phyloP scores from a whole-genome alignment of 2,113 vertebrate species.

The Leptocoma aspasia region DNA sequence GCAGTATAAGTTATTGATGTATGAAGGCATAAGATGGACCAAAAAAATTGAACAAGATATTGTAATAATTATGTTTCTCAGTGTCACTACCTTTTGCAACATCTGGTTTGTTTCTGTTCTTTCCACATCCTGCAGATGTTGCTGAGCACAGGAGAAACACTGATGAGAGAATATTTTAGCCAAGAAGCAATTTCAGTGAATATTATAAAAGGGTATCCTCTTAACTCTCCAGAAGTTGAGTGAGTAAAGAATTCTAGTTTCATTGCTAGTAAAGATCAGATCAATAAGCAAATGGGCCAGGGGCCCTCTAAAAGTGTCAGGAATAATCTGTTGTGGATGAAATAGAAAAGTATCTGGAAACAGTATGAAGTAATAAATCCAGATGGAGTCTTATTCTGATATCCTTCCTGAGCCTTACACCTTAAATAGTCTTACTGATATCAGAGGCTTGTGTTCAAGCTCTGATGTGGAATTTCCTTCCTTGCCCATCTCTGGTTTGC shows the following conservation, averaged over 20 bases:
- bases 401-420: background rate
- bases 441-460: background rate
- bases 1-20: slow-evolving; percentile 66
- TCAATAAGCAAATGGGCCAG: slow-evolving; percentile 71
- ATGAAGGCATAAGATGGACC: slow-evolving; percentile 61
- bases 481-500: background rate
- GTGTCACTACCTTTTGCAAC: slow-evolving; percentile 77
- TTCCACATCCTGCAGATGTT: slow-evolving; percentile 81
- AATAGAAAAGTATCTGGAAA: slow-evolving; percentile 64
- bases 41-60: slow-evolving; percentile 22
- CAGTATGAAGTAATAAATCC: slow-evolving; percentile 59
- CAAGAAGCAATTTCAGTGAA: slow-evolving; percentile 68
- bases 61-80: slow-evolving; percentile 72
- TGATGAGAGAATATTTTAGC: slow-evolving; percentile 72
- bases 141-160: slow-evolving; percentile 69
- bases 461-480: background rate
- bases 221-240: slow-evolving; percentile 71
- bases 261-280: slow-evolving; percentile 74
- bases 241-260: slow-evolving; percentile 71
- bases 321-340: slow-evolving; percentile 69
- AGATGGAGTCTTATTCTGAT: background rate
- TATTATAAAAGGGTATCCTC: slow-evolving; percentile 73
- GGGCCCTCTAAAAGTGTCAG: slow-evolving; percentile 73
- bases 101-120: slow-evolving; percentile 80
- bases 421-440: background rate